These are phyloP conservation scores for Pycnomerus fuliginosus DNA, from an alignment of 2,888 invertebrate genomes.

Conservation along the genomic window DNA sequence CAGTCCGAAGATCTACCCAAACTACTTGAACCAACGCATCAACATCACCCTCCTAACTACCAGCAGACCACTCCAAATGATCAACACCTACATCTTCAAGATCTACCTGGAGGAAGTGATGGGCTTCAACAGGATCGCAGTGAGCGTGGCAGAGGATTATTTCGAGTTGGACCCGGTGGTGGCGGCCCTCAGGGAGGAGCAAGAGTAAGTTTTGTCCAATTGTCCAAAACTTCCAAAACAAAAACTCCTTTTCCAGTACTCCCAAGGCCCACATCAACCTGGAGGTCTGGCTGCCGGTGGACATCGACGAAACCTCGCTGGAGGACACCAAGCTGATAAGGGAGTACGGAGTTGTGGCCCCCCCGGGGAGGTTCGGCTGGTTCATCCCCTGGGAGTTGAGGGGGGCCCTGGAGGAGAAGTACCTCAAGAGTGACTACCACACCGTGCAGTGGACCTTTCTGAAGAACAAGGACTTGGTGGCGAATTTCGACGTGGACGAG, in stretches of 20 bases:
- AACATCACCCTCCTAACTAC: slow-evolving; percentile 58
- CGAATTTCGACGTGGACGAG: slow-evolving; percentile 18
- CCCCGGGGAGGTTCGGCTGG: slow-evolving; percentile 65
- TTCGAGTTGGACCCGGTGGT: slow-evolving; percentile 51
- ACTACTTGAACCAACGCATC: slow-evolving; percentile 48
- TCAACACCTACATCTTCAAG: slow-evolving; percentile 59
- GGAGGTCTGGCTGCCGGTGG: slow-evolving; percentile 69
- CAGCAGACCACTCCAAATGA: slow-evolving; percentile 57
- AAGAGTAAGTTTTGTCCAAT: slow-evolving; percentile 1
- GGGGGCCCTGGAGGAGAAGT: slow-evolving; percentile 31
- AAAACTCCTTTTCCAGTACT: slow-evolving; percentile 39
- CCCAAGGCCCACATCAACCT: slow-evolving; percentile 63
- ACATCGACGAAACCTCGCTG: slow-evolving; percentile 57
- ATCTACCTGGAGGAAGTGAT: slow-evolving; percentile 58
- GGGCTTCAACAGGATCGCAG: slow-evolving; percentile 52
- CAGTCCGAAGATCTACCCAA: slow-evolving; percentile 53
- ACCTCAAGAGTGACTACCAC: slow-evolving; percentile 41
- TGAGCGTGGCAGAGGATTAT: slow-evolving; percentile 51
- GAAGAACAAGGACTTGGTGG: slow-evolving; percentile 50
- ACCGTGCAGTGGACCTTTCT: slow-evolving; percentile 59
- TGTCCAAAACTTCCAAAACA: not conserved
- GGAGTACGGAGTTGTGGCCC: slow-evolving; percentile 57
- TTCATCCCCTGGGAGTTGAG: slow-evolving; percentile 58
- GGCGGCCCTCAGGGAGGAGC: no score
- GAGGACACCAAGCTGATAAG: slow-evolving; percentile 48